Evolutionary conservation across 2,888 invertebrate genomes (phyloP).

Genomic region (Ornithoptera alexandrae): DNA sequence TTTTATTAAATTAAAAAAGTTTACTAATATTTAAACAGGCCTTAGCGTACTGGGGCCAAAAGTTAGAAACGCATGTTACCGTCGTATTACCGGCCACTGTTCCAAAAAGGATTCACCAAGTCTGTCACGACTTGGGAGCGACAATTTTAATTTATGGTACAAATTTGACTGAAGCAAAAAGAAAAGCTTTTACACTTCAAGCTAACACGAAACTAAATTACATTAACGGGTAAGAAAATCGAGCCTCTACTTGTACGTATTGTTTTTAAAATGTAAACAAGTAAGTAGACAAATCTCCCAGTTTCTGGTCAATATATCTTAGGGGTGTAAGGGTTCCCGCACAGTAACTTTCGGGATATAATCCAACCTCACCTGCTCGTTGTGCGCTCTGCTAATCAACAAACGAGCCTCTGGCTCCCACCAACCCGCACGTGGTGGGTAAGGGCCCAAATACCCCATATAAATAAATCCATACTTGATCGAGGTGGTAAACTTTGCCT

Average conservation of each 20-base stretch:
- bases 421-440: no score
- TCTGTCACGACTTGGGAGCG: slow-evolving; percentile 88
- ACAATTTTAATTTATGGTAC: slow-evolving; percentile 87
- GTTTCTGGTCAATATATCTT: neutral
- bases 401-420: no score
- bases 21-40: slow-evolving; percentile 46
- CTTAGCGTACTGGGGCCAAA: slow-evolving; percentile 85
- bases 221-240: slow-evolving; percentile 86
- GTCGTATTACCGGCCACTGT: slow-evolving; percentile 90
- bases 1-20: neutral
- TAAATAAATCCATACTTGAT: no score
- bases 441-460: no score
- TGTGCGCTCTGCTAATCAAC: no score
- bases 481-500: no score
- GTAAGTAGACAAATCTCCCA: neutral
- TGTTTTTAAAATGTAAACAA: neutral
- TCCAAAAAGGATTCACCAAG: slow-evolving; percentile 88
- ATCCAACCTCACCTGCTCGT: no score
- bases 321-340: no score
- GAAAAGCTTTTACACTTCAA: slow-evolving; percentile 84
- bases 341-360: no score
- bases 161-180: slow-evolving; percentile 88
- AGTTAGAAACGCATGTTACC: slow-evolving; percentile 83
- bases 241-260: neutral
- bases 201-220: slow-evolving; percentile 84